A percentile compares a stretch with the other conserved stretches of the same genome.
Conservation (phyloP, 2,113 vertebrate species). For the Galeopterus variegatus region DNA sequence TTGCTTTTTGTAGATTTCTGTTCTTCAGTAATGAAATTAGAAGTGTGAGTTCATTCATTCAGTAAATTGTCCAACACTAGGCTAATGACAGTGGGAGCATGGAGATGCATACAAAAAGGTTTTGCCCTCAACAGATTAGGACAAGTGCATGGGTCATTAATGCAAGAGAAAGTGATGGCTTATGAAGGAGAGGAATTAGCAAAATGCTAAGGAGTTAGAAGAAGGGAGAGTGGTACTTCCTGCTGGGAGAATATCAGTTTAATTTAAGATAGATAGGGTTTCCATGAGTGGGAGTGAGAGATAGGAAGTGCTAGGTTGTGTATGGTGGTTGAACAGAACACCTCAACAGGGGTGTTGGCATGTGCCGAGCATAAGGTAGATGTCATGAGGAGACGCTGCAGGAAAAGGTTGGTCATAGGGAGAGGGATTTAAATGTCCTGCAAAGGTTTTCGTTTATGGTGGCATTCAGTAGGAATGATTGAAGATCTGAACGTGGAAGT, state of each 20-base stretch:
- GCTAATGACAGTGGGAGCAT: background rate
- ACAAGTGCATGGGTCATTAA: background rate
- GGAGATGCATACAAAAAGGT: background rate
- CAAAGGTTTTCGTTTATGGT: background rate
- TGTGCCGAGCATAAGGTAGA: background rate
- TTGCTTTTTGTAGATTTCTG: slow-evolving; percentile 63
- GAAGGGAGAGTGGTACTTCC: background rate
- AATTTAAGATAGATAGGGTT: background rate
- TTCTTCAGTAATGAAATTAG: slow-evolving; percentile 58
- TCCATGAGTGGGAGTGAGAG: background rate
- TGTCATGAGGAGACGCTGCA: background rate
- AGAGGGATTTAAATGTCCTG: background rate
- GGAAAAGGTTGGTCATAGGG: background rate
- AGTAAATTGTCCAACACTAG: background rate
- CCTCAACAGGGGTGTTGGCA: background rate
- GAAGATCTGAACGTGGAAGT: background rate
- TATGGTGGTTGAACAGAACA: background rate
- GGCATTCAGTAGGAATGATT: no score
- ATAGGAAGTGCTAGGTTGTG: background rate
- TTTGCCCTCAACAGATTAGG: background rate
- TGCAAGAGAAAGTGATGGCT: background rate
- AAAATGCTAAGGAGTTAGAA: background rate
- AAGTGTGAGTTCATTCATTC: slow-evolving; percentile 59
- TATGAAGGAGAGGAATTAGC: background rate
- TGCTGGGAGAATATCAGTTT: background rate